Base-by-base conservation (phyloP, 2,113 vertebrate genomes). In the Callaeas wilsoni region DNA sequence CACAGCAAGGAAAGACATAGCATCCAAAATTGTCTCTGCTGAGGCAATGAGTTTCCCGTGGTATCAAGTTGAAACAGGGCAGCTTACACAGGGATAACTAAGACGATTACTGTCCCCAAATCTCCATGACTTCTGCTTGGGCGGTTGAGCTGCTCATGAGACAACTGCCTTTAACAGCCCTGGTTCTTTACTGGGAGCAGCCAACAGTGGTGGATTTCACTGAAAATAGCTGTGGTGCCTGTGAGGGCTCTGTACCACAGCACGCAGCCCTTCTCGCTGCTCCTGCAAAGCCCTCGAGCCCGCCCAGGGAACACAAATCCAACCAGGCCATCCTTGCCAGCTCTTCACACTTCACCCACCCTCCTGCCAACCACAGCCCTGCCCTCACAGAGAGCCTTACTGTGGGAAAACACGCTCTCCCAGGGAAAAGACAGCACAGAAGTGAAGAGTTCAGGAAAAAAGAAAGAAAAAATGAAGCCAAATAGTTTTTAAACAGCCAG, bases 31-130 rank as follows among this genome's bases (percentile, higher is more conserved):
- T 26, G n/a, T 33, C 87, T 37, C 80, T 74, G 50, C 42, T 30
- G 62, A 62, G 52, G 68, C 19, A 77, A 12, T 3, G 47, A 59
- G 62, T 16, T 71, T 87, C 56, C 65, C 4, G 5, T 29, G 59
- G 50, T 42, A 86, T 39, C 53, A 64, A 33, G 57, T 0, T 64
- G 73, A 46, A 6, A 6, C 30, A 73, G 46, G 59, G 81, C 71
- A 84, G 87, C 68, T 94, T 84, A 74, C 44, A 56, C n/a, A 52
- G 59, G 68, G 68, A 86, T 23, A 90, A 26, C 30, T 12, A 65
- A 56, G 63, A 83, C 2, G 41, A 93, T 80, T 84, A 69, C 9
- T 6, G 2, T 35, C 41, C 67, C 81, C 73, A 89, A 49, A 84
- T 39, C 80, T 68, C 73, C n/a, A 41, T 7, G 50, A 73, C 25